Base-by-base conservation (phyloP, 1,140 invertebrate genomes). In the Bombus superbus region DNA sequence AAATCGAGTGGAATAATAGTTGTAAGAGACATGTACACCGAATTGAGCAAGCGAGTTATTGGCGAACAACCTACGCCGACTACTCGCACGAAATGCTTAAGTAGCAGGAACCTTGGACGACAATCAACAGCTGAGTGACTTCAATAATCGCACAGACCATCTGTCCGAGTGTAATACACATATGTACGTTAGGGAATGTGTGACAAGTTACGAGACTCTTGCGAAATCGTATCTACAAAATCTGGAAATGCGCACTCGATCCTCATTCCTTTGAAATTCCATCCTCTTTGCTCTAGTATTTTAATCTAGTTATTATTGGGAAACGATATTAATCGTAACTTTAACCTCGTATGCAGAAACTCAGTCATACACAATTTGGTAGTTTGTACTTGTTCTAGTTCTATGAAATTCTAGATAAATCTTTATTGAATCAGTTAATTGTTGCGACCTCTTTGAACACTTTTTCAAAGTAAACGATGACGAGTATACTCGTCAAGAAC, bases 91-190 rank as follows among this genome's bases (percentile, higher is more conserved):
- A 93, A 92, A 92, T 91, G 88, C 80, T 91, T 92, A 93, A 94
- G 92, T 89, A 90, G 87, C 68, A 62, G 81, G 73, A 93, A 91
- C 93, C 93, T 94, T 93, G 93, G 88, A 89, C 73, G 88, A 64
- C 91, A 93, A 94, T 94, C 91, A 92, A 83, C 92, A 85, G 89
- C 83, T 92, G 91, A 94, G 77, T 93, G 92, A 93, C 92, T 91
- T 87, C 93, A 94, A 94, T 93, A 92, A 93, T 89, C 86, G 69
- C 79, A 82, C 78, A 74, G 78, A 89, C 90, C 85, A 90, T 88
- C 89, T 85, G 85, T 59, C 57, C 28, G 18, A 47, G 81, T 81
- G 78, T n/a, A 66, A 25, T 64, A 79, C 74, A 53, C 44, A 42
- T 53, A 53, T 53, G 47, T 53, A 13, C 18, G 47, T 64, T 72